Conservation (phyloP, 2,797 vertebrate species). For the Chelidonichthys spinosus region DNA sequence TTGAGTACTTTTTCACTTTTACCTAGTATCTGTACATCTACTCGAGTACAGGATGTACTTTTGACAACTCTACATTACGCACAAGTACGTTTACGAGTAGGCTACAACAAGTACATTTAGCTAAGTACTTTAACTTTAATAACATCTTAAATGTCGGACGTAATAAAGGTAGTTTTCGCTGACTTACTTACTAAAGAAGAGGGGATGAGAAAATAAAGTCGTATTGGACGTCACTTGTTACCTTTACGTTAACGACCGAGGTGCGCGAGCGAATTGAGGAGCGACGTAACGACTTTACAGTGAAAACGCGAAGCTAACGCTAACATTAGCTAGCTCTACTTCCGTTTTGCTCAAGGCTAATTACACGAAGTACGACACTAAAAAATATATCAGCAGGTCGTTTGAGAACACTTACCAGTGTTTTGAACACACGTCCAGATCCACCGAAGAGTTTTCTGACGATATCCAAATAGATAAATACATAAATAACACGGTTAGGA, state of each 20-base stretch:
- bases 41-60: too few species aligned
- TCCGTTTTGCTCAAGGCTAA: not conserved
- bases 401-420: not conserved
- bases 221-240: not conserved
- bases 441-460: not conserved
- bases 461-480: not conserved
- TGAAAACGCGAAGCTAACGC: not conserved
- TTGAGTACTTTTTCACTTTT: too few species aligned
- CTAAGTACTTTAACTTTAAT: not conserved
- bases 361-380: not conserved
- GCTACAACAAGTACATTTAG: not conserved
- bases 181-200: not conserved
- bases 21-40: too few species aligned
- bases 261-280: not conserved
- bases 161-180: not conserved
- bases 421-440: not conserved
- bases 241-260: not conserved
- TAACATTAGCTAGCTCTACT: not conserved
- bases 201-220: not conserved
- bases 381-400: not conserved
- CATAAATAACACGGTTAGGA: not conserved
- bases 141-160: not conserved
- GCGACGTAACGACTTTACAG: not conserved
- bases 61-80: too few species aligned
- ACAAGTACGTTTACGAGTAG: not conserved